These are phyloP conservation scores for Macrochelys suwanniensis DNA, from an alignment of 2,797 vertebrate species.

Conservation along the genomic window DNA sequence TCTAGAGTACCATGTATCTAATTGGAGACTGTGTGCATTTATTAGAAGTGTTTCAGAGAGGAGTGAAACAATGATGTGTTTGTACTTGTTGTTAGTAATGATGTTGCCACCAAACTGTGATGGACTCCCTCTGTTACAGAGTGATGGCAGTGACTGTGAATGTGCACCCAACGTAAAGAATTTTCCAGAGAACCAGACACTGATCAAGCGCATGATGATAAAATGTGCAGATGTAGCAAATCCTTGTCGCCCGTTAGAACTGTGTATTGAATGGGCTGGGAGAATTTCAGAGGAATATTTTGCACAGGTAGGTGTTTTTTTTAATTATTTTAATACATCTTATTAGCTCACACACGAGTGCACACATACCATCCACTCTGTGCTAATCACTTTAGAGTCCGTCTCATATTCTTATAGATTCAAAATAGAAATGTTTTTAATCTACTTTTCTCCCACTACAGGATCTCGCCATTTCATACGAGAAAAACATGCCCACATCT, in stretches of 20 bases:
- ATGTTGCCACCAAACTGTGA: background rate
- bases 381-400: background rate
- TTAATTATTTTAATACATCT: background rate
- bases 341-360: fast-evolving
- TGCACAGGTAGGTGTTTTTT: constrained; percentile 78
- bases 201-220: constrained; percentile 89
- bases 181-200: constrained; percentile 84
- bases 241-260: constrained; percentile 85
- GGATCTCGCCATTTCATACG: background rate
- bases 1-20: background rate
- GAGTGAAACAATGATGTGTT: background rate
- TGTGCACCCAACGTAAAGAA: constrained; percentile 78
- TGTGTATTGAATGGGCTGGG: constrained; percentile 87
- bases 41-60: background rate
- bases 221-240: constrained; percentile 88
- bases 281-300: constrained; percentile 89
- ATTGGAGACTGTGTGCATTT: background rate
- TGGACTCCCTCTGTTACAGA: constrained; percentile 75
- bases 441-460: fast-evolving
- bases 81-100: fast-evolving
- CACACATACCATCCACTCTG: background rate
- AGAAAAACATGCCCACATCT: background rate
- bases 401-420: fast-evolving
- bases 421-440: background rate
- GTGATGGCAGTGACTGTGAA: constrained; percentile 79